These are phyloP conservation scores for Minunthozetes semirufus DNA, from an alignment of 2,888 invertebrate species.

Conservation along the genomic window DNA sequence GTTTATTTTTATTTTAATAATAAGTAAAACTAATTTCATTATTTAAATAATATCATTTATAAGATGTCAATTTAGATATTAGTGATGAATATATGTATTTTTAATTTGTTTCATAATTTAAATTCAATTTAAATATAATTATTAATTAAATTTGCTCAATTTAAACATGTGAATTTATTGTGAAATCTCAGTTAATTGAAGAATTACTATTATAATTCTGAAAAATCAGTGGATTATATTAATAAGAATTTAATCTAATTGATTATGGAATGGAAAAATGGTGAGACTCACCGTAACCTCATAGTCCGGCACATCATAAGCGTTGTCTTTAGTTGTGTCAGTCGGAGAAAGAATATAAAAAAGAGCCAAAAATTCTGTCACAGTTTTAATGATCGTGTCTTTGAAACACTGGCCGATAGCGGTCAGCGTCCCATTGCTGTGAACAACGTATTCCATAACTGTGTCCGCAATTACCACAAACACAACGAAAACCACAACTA, in stretches of 20 bases:
- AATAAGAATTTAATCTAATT: background rate
- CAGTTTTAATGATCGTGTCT: background rate
- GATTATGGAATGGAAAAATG: background rate
- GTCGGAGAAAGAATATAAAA: constrained; percentile 30
- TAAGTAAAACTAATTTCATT: too few species aligned
- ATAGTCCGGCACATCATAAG: constrained; percentile 25
- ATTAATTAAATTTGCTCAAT: too few species aligned
- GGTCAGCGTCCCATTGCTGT: background rate
- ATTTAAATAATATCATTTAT: too few species aligned
- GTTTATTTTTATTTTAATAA: too few species aligned
- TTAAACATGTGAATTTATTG: too few species aligned
- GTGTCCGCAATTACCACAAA: background rate
- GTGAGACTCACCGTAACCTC: constrained; percentile 22
- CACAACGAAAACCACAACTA: background rate
- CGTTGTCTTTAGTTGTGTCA: background rate
- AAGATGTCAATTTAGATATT: too few species aligned
- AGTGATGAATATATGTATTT: too few species aligned
- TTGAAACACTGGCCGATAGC: background rate
- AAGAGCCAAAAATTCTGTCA: constrained; percentile 24
- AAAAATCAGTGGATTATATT: background rate
- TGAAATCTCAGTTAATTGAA: too few species aligned
- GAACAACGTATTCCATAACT: background rate
- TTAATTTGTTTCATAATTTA: too few species aligned
- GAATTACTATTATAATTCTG: background rate
- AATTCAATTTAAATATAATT: too few species aligned